These are phyloP conservation scores for Tokudaia muenninki DNA, from an alignment of 2,797 vertebrate genomes.

Conservation along the genomic window DNA sequence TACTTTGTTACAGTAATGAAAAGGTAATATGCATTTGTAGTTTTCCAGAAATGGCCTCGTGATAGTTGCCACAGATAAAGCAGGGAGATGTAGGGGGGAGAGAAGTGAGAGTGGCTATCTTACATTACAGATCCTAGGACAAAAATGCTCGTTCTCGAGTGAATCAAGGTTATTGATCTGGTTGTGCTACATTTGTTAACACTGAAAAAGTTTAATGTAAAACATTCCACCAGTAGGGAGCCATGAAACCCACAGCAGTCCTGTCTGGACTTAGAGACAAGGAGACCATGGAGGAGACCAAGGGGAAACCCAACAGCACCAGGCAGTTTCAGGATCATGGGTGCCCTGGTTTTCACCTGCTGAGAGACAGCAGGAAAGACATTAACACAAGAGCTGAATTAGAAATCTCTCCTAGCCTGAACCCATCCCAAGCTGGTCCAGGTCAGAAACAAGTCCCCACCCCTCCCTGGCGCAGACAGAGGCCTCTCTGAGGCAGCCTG, in stretches of 20 bases:
- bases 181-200: background rate
- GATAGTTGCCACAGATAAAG: background rate
- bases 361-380: slow-evolving; percentile 3
- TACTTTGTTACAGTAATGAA: background rate
- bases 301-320: background rate
- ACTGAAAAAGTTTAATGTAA: background rate
- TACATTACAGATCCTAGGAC: background rate
- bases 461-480: background rate
- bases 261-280: background rate
- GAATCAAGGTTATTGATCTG: background rate
- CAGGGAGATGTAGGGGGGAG: background rate
- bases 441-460: background rate
- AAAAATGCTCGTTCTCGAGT: background rate
- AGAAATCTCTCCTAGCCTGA: slow-evolving; percentile 10
- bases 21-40: background rate
- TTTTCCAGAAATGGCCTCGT: background rate
- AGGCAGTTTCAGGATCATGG: background rate
- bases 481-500: background rate
- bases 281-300: background rate
- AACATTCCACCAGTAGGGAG: background rate
- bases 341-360: background rate
- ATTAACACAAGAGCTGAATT: background rate
- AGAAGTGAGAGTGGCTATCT: background rate
- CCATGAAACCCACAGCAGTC: background rate
- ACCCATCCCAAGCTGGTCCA: background rate